These are phyloP conservation scores for Ifrita kowaldi DNA, from an alignment of 2,113 vertebrate species.

Conservation along the genomic window DNA sequence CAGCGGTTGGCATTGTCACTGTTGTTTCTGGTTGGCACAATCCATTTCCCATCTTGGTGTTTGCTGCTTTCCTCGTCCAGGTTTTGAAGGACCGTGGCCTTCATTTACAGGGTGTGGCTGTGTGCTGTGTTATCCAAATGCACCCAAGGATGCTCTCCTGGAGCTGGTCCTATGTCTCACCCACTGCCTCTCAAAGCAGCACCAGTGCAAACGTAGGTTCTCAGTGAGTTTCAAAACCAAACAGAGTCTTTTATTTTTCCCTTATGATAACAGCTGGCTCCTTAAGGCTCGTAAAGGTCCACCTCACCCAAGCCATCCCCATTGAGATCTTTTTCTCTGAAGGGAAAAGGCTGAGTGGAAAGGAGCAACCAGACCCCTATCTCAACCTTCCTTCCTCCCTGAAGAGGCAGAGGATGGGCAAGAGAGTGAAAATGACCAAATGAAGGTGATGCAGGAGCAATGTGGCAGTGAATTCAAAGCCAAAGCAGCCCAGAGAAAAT, in stretches of 20 bases:
- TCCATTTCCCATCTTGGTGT: background rate
- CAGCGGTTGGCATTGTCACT: background rate
- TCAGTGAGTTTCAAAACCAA: background rate
- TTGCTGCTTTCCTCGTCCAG: background rate
- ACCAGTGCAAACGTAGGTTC: background rate
- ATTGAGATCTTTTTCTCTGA: background rate
- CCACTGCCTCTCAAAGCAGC: fast-evolving
- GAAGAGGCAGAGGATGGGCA: background rate
- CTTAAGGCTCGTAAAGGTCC: background rate
- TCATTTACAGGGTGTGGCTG: fast-evolving
- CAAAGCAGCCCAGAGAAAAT: background rate
- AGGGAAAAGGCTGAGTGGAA: background rate
- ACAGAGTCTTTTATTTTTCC: background rate
- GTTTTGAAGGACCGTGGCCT: background rate
- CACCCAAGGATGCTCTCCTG: background rate
- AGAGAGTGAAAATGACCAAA: background rate
- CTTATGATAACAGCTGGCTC: background rate
- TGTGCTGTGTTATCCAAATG: background rate
- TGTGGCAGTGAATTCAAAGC: background rate
- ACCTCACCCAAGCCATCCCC: fast-evolving
- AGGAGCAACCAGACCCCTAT: background rate
- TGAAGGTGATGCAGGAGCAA: background rate
- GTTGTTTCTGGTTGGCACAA: background rate
- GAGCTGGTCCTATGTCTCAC: too few species aligned
- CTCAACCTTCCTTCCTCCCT: background rate